These are phyloP conservation scores for Bhutanitis thaidina DNA, from an alignment of 2,888 invertebrate species.

Conservation along the genomic window DNA sequence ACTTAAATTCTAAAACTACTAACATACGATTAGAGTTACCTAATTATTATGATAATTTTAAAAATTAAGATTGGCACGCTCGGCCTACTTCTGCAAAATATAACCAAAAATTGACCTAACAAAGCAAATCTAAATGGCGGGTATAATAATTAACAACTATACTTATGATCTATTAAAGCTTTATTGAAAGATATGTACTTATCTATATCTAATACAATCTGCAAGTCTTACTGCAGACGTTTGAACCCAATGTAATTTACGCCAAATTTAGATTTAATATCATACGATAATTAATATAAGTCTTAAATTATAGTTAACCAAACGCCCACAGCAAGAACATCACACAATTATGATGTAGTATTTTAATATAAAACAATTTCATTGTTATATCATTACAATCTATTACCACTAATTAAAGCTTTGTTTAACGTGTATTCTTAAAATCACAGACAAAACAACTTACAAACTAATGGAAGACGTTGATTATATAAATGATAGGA, in stretches of 20 bases:
- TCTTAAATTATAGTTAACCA: background rate
- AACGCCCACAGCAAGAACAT: slow-evolving; percentile 1
- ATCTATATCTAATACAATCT: background rate
- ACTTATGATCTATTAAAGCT: slow-evolving; percentile 61
- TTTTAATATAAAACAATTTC: slow-evolving; percentile 5
- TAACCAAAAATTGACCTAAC: slow-evolving; percentile 22
- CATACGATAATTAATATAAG: no score
- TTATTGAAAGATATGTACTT: slow-evolving; percentile 24
- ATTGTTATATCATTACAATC: slow-evolving; percentile 17
- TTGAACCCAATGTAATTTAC: background rate
- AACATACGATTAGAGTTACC: slow-evolving; percentile 10
- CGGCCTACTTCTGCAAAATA: slow-evolving; percentile 58
- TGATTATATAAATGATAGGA: slow-evolving; percentile 41
- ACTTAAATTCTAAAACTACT: slow-evolving; percentile 28
- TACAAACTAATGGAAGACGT: slow-evolving; percentile 69
- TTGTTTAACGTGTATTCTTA: slow-evolving; percentile 40
- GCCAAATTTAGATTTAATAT: background rate
- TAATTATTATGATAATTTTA: slow-evolving; percentile 16
- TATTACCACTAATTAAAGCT: slow-evolving; percentile 62
- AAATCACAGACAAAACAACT: slow-evolving; percentile 63
- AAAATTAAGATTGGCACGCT: slow-evolving; percentile 62
- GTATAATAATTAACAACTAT: background rate
- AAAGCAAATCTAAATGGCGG: slow-evolving; percentile 24
- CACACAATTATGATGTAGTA: background rate
- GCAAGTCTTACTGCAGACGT: background rate